Evolutionary conservation across 2,888 invertebrate species (phyloP).

Genomic region (Portevinia maculata): DNA sequence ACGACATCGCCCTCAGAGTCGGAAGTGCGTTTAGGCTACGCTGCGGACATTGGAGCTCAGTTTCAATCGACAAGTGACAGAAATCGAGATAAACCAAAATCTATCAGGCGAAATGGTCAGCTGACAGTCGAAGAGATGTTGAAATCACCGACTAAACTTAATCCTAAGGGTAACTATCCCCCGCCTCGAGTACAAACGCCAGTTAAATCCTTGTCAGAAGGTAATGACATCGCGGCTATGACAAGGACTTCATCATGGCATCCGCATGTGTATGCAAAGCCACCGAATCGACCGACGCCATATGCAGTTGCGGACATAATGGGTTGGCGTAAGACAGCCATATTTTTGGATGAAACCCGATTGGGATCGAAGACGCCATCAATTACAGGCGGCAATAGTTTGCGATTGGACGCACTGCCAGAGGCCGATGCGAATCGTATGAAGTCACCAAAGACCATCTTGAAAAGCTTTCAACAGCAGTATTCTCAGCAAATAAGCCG

Average conservation of each 20-base stretch:
- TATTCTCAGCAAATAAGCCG: conserved; percentile 78
- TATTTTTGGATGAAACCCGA: conserved; percentile 25
- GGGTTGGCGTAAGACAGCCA: conserved; percentile 83
- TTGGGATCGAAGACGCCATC: conserved; percentile 28
- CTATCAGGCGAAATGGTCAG: conserved; percentile 47
- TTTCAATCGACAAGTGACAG: conserved; percentile 21
- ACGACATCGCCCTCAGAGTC: conserved; percentile 40
- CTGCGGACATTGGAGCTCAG: not conserved
- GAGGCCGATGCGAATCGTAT: conserved; percentile 64
- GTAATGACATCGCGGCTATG: conserved; percentile 41
- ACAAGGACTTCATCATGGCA: conserved; percentile 87
- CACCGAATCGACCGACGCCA: conserved; percentile 92
- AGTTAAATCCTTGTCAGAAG: conserved; percentile 38
- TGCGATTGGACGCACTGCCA: conserved; percentile 12
- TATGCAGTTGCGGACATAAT: conserved; percentile 95
- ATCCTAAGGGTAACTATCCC: conserved; percentile 27
- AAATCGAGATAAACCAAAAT: conserved; percentile 39
- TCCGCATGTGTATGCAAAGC: conserved; percentile 93
- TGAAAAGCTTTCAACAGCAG: conserved; percentile 80
- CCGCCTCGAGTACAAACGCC: conserved; percentile 29
- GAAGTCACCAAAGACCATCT: conserved; percentile 81
- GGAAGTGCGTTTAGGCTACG: conserved; percentile 25
- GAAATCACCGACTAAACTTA: conserved; percentile 41
- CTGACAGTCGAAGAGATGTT: conserved; percentile 47
- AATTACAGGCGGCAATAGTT: conserved; percentile 13